Base-by-base conservation (phyloP, 2,113 vertebrate species). In the Ictalurus punctatus region DNA sequence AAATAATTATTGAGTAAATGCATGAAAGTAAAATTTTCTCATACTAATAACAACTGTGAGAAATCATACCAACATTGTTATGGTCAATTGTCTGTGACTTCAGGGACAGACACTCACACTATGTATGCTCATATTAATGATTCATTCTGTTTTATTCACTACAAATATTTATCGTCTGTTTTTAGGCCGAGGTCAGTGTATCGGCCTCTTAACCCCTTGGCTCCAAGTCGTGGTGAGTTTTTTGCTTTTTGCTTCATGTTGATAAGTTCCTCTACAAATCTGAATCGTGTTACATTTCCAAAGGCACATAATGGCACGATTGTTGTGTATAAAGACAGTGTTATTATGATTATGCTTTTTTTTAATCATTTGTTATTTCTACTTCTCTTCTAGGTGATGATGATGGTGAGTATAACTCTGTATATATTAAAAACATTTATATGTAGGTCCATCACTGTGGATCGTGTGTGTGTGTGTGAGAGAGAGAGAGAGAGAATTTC, bases 101-200 rank as follows among this genome's bases (percentile, higher is more conserved):
- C 12, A n/a, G 12, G 16, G 12, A 30, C 44, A 52, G 12, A 56
- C 25, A 16, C 25, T 14, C 54, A 56, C 25, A 16, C 25, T 14
- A 30, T 37, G n/a, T 40, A 1, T 40, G 81, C 21, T 83, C 21
- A 23, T 40, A 83, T 61, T 63, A 61, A 40, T 81, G 14, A 30
- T 30, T 67, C 5, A 58, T 37, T 44, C 12, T 19, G 9, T 48
- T 69, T 63, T 71, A 40, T n/a, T 85, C 0, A 71, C 89, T 90
- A 52, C 9, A 78, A 85, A 30, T 44, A 8, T 83, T 21, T 12
- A 17, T 71, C 56, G 21, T 85, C 14, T 86, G 1, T 83, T 83
- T 90, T 93, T 94, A 99, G 98, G 93, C 98, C 98, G 92, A 94
- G 98, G 69, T 99, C 98, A 65, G 98, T 99, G 88, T 99, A 99